Evolutionary conservation across 2,888 invertebrate species (phyloP).

Genomic region (Lasioglossum lativentre): DNA sequence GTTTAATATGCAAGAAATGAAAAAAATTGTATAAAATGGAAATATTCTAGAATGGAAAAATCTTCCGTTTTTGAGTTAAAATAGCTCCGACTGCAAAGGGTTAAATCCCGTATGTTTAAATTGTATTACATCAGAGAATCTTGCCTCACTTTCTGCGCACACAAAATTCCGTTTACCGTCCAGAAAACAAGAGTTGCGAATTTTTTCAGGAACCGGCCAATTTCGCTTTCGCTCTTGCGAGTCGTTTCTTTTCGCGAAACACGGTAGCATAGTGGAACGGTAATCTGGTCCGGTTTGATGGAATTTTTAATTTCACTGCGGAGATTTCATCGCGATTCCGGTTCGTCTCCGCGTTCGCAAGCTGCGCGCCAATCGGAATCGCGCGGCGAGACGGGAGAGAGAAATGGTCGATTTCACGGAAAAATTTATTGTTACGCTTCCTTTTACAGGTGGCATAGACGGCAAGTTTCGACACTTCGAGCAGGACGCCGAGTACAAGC

Average conservation of each 20-base stretch:
- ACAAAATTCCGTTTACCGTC: background rate
- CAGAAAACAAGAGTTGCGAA: background rate
- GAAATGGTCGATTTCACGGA: constrained; percentile 45
- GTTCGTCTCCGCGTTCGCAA: background rate
- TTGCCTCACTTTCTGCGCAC: too few species aligned
- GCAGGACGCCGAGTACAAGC: constrained; percentile 82
- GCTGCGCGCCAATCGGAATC: background rate
- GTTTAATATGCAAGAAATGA: too few species aligned
- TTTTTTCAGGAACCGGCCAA: background rate
- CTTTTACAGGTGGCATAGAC: constrained; percentile 85
- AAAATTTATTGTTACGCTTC: constrained; percentile 54
- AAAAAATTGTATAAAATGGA: too few species aligned
- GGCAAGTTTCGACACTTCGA: constrained; percentile 87
- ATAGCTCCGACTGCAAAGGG: too few species aligned
- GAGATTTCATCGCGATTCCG: background rate
- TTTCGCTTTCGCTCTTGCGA: background rate
- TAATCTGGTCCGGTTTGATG: background rate
- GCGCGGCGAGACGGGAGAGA: background rate
- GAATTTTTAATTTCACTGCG: constrained; percentile 6
- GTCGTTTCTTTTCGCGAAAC: background rate
- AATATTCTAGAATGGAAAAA: too few species aligned
- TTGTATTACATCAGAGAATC: too few species aligned
- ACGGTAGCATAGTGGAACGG: background rate
- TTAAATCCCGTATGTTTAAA: too few species aligned
- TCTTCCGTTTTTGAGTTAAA: too few species aligned